Conservation (phyloP, 2,797 vertebrate genomes). For the Sylvia borin region DNA sequence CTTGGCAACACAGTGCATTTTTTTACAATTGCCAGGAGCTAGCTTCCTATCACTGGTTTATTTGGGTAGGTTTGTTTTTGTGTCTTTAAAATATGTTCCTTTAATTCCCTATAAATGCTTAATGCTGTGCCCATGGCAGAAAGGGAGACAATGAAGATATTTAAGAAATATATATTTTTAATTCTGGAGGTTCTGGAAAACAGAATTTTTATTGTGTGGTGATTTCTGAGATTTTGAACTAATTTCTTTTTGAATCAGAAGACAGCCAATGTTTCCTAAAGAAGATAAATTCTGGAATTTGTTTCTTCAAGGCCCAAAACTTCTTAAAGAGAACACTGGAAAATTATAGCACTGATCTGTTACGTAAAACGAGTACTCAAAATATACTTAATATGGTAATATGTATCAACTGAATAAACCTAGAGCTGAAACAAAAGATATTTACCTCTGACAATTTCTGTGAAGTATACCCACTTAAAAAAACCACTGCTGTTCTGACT, state of each 20-base stretch:
- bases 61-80: slow-evolving; percentile 48
- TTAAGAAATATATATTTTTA: neutral
- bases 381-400: neutral
- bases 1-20: neutral
- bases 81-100: slow-evolving; percentile 9
- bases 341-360: neutral
- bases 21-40: slow-evolving; percentile 30
- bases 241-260: neutral
- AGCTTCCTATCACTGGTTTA: slow-evolving; percentile 13
- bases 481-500: neutral
- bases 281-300: neutral
- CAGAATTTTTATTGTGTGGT: neutral
- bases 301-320: neutral
- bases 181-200: neutral
- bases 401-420: neutral
- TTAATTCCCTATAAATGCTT: slow-evolving; percentile 28
- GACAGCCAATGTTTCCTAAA: neutral
- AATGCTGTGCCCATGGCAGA: neutral
- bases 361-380: neutral
- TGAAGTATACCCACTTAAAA: neutral
- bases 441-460: neutral
- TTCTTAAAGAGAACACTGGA: neutral
- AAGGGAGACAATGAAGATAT: neutral
- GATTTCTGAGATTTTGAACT: neutral
- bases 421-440: neutral